phyloP scores from a whole-genome alignment of 2,888 invertebrate genomes.

The Lycaena phlaeas region DNA sequence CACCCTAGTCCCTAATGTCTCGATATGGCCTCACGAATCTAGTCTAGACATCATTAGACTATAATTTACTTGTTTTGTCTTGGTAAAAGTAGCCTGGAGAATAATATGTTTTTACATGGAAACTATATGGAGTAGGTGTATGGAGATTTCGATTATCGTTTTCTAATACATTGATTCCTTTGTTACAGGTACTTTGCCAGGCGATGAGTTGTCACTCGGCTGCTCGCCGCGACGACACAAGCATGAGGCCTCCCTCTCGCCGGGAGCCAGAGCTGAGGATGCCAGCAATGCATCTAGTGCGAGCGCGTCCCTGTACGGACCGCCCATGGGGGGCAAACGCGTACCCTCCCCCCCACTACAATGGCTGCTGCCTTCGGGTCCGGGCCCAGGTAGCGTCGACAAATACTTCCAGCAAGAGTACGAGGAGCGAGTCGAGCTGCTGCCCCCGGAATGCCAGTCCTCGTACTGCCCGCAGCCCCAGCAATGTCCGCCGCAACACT shows the following conservation, averaged over 20 bases:
- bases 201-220: slow-evolving; percentile 82
- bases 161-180: slow-evolving; percentile 16
- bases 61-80: slow-evolving; percentile 1
- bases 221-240: slow-evolving; percentile 73
- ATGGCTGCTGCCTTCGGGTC: slow-evolving; percentile 82
- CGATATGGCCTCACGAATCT: not conserved
- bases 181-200: slow-evolving; percentile 83
- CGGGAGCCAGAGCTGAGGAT: slow-evolving; percentile 81
- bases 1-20: not conserved
- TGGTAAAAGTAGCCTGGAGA: not conserved
- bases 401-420: slow-evolving; percentile 78
- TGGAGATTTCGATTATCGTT: no score
- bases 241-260: slow-evolving; percentile 77
- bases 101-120: no score
- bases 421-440: slow-evolving; percentile 76
- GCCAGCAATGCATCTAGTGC: slow-evolving; percentile 79
- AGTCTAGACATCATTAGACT: slow-evolving; percentile 5
- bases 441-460: slow-evolving; percentile 65
- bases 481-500: slow-evolving; percentile 51
- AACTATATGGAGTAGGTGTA: no score
- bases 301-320: slow-evolving; percentile 75
- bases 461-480: slow-evolving; percentile 64
- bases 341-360: slow-evolving; percentile 74
- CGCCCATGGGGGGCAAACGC: slow-evolving; percentile 55
- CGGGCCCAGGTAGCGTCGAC: slow-evolving; percentile 76